These are phyloP conservation scores for Crypturellus tataupa DNA, from an alignment of 2,797 vertebrate species.

Conservation along the genomic window DNA sequence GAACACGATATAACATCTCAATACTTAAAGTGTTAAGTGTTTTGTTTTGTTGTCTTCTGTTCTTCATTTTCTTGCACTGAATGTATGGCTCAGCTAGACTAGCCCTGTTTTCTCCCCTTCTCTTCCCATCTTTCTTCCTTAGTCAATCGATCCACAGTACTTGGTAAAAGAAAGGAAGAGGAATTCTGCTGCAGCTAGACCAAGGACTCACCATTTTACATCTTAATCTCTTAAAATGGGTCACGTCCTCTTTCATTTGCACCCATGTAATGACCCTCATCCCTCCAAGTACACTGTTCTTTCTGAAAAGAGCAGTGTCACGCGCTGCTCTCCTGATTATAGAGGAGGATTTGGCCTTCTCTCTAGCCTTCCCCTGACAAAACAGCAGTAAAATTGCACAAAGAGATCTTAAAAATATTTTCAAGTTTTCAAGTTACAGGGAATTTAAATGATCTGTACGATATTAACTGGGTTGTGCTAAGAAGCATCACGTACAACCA, in stretches of 20 bases:
- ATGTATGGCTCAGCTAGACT: too few relatives aligned
- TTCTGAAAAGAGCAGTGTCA: neutral
- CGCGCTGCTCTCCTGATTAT: neutral
- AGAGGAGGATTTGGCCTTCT: neutral
- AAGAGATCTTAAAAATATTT: neutral
- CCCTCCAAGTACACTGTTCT: rapidly evolving
- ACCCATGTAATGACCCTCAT: neutral
- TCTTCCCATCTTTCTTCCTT: neutral
- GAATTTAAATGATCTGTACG: neutral
- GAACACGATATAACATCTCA: neutral
- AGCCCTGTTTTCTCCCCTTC: neutral
- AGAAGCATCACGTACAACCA: neutral
- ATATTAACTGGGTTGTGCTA: neutral
- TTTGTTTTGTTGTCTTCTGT: neutral
- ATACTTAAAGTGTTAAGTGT: neutral
- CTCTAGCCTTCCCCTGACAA: neutral
- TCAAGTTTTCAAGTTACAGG: neutral
- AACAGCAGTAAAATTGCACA: neutral
- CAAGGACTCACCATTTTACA: neutral
- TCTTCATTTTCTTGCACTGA: neutral
- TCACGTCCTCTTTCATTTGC: neutral
- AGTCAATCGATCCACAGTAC: rapidly evolving
- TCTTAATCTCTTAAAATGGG: neutral
- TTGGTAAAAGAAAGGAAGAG: neutral
- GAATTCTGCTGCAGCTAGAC: neutral